These are phyloP conservation scores for Agonum fuliginosum DNA, from an alignment of 2,888 invertebrate genomes.

Conservation along the genomic window DNA sequence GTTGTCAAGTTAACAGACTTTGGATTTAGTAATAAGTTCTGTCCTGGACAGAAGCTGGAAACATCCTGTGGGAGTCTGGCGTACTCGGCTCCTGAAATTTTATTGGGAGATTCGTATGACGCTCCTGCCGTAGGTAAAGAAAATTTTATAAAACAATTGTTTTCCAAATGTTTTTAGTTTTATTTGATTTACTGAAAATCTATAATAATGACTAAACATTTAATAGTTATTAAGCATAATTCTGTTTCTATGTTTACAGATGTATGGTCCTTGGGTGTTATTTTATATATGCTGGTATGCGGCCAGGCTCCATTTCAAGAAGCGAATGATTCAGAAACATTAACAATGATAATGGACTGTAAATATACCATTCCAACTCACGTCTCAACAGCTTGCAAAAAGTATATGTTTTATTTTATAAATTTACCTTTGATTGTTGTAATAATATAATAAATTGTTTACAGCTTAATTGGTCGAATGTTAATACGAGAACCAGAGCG, in stretches of 20 bases:
- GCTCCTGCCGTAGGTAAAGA: conserved; percentile 95
- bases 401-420: conserved; percentile 72
- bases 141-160: no score
- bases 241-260: conserved; percentile 75
- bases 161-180: background rate
- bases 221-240: background rate
- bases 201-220: no score
- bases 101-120: conserved; percentile 98
- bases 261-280: conserved; percentile 99
- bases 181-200: no score
- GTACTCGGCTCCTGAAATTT: conserved; percentile 99
- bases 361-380: conserved; percentile 94
- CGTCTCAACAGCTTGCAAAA: conserved; percentile 89
- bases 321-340: conserved; percentile 99
- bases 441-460: conserved; percentile 61
- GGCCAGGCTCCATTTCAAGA: conserved; percentile 99
- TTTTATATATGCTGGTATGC: conserved; percentile 98
- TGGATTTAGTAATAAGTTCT: conserved; percentile 96
- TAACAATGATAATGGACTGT: conserved; percentile 99
- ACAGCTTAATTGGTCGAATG: conserved; percentile 93
- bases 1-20: conserved; percentile 99
- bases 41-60: conserved; percentile 96
- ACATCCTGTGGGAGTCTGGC: conserved; percentile 99
- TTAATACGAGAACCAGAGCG: conserved; percentile 94
- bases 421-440: background rate